Base-by-base conservation (phyloP, 2,888 invertebrate genomes). In the Sipha maydis region DNA sequence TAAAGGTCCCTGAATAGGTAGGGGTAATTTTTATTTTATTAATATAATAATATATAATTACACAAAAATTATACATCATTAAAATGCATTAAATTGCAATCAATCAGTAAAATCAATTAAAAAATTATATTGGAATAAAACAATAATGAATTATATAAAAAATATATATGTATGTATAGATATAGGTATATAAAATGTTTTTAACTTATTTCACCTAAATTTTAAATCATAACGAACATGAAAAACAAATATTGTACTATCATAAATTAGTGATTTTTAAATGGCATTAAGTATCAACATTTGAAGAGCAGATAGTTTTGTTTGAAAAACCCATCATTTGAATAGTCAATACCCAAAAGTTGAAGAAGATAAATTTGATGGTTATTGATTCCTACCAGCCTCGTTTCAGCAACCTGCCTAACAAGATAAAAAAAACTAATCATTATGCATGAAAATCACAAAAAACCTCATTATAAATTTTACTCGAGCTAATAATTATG, bases 371-470 rank as follows among this genome's bases (percentile, higher is more conserved):
- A 88, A 80, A 88, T 86, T 75, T 86, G 86, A 80, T 86, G 79
- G 86, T 86, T 86, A 86, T 86, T 86, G 79, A 86, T 86, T 88
- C 86, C 86, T 86, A 86, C 79, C 80, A 88, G 86, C 61, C 86
- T 88, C 31, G 80, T 75, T 88, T 88, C 86, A 88, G 86, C 80
- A 88, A 88, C 80, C 75, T 88, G 56, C 86, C 86, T 88, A 88
- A 88, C 86, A 88, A 88, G 86, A 88, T 88, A 88, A 41, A 88
- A 88, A 88, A 84, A 84, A 79, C 80, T 19, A 88, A 88, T 88
- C 73, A 88, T 88, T 88, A 88, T 88, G 80, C 75, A 88, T 86
- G 54, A 79, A 79, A 80, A 73, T 73, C 48, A 88, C 80, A 76
- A 79, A 79, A 21, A 86, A 79, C 79, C 71, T 79, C 69, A 56